phyloP scores from a whole-genome alignment of 2,888 invertebrate genomes.

The Noctua fimbriata region DNA sequence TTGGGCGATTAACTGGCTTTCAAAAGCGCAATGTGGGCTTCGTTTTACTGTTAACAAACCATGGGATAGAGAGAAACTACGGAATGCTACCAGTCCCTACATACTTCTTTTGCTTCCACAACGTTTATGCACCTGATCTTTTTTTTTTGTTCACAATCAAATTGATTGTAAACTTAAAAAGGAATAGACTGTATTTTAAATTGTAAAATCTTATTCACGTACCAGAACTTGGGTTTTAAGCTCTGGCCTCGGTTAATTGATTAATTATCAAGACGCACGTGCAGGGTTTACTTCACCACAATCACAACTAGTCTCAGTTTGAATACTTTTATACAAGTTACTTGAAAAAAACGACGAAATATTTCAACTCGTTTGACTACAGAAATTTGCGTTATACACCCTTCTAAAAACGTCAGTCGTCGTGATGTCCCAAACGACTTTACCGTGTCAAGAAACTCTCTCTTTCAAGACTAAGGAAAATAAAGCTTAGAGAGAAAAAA shows the following conservation, averaged over 20 bases:
- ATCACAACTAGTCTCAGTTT: neutral
- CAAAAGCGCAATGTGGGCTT: neutral
- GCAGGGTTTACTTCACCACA: too few species aligned
- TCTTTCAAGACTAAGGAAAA: too few species aligned
- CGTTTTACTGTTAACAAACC: neutral
- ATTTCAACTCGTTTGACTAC: neutral
- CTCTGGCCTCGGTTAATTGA: too few species aligned
- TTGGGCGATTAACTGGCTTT: slow-evolving; percentile 8
- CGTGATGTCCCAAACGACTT: neutral
- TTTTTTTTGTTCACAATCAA: neutral
- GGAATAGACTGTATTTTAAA: neutral
- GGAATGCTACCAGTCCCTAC: neutral
- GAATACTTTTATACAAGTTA: neutral
- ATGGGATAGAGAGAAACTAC: neutral
- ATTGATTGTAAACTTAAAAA: neutral
- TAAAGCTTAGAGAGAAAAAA: neutral
- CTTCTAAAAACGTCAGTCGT: neutral
- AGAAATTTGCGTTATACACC: neutral
- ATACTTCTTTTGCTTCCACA: neutral
- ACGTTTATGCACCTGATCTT: neutral
- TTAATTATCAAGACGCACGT: too few species aligned
- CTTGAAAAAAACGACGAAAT: neutral
- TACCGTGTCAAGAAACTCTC: neutral
- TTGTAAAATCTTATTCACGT: neutral
- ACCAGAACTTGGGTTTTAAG: neutral